Evolutionary conservation across 2,113 vertebrate genomes (phyloP).

Genomic region (Mixornis gularis): DNA sequence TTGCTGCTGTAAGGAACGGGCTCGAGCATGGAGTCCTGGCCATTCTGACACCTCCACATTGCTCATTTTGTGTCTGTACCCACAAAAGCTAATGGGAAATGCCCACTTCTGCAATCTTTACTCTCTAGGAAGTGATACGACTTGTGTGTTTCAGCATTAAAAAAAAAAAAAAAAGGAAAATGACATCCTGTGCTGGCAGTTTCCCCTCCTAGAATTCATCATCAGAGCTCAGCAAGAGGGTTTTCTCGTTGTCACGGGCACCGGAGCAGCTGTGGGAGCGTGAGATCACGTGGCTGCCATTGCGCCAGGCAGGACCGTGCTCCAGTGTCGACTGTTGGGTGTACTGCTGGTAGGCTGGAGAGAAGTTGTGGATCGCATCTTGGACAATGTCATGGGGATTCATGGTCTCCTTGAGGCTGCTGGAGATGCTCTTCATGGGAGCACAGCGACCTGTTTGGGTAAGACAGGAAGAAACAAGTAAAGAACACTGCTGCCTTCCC

Average conservation of each 20-base stretch:
- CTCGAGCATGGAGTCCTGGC: background rate
- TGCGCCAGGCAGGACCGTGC: constrained; percentile 71
- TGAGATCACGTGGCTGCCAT: constrained; percentile 71
- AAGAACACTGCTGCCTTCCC: background rate
- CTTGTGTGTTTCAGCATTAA: constrained; percentile 61
- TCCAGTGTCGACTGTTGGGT: constrained; percentile 93
- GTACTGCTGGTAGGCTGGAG: constrained; percentile 96
- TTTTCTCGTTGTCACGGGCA: constrained; percentile 87
- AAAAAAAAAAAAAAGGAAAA: constrained; percentile 9
- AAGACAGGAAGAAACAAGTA: background rate
- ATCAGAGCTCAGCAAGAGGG: constrained; percentile 89
- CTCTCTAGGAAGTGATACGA: constrained; percentile 59
- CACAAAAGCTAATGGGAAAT: constrained; percentile 21
- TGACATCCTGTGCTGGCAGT: background rate
- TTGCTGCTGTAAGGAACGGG: background rate
- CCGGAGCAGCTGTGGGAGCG: constrained; percentile 85
- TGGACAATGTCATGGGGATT: constrained; percentile 93
- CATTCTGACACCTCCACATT: background rate
- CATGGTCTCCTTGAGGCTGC: constrained; percentile 96
- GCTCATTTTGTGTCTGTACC: background rate
- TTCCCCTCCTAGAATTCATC: constrained; percentile 85
- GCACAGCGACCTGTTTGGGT: constrained; percentile 82
- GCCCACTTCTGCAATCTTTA: constrained; percentile 30
- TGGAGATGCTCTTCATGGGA: constrained; percentile 97
- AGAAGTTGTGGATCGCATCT: constrained; percentile 96